A percentile compares a stretch with the other conserved stretches of the same genome.
Conservation (phyloP, 2,888 invertebrate genomes). For the Lathronympha strigana region DNA sequence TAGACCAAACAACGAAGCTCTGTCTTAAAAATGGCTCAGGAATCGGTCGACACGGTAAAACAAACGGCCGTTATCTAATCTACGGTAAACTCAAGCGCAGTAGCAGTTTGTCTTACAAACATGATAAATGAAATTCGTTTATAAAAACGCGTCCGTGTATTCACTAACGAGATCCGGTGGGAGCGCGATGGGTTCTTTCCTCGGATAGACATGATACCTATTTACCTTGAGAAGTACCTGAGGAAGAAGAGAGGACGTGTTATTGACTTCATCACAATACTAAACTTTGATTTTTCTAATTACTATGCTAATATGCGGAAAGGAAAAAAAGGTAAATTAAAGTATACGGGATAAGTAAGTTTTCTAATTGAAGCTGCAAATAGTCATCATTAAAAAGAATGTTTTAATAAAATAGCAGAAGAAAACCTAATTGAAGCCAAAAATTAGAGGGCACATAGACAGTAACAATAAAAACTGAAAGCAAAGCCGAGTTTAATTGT, state of each 20-base stretch:
- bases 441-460: constrained; percentile 82
- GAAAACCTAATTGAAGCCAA: constrained; percentile 80
- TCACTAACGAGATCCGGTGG: constrained; percentile 80
- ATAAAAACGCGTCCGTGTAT: constrained; percentile 78
- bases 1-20: constrained; percentile 74
- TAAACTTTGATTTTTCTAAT: constrained; percentile 21
- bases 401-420: constrained; percentile 75
- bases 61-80: constrained; percentile 81
- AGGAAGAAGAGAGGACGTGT: constrained; percentile 79
- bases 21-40: constrained; percentile 76
- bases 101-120: constrained; percentile 84
- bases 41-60: constrained; percentile 80
- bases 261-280: constrained; percentile 61
- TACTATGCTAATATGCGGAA: constrained; percentile 19
- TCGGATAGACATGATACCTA: constrained; percentile 80
- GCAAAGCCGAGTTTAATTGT: constrained; percentile 83
- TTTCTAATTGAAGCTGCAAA: constrained; percentile 48
- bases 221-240: constrained; percentile 84
- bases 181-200: constrained; percentile 73
- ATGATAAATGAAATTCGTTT: constrained; percentile 82
- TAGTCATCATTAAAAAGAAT: constrained; percentile 74
- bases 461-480: constrained; percentile 83
- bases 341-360: constrained; percentile 22
- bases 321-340: constrained; percentile 7
- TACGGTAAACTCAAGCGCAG: constrained; percentile 80